Conservation (phyloP, 1,140 invertebrate genomes). For the Hycleus cichorii region DNA sequence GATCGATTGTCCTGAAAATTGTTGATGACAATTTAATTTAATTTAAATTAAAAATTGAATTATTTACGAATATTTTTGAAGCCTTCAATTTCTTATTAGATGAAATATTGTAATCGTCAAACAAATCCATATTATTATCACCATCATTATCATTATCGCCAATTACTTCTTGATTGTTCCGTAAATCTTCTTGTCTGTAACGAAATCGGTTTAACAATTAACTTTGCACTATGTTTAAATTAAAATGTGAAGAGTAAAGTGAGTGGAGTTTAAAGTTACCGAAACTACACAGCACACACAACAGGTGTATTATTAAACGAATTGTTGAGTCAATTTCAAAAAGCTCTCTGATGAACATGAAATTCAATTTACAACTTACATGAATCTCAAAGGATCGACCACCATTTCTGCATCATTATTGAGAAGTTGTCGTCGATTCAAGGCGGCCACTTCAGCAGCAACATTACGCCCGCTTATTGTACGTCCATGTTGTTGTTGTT, state of each 20-base stretch:
- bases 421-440: conserved; percentile 32
- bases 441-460: not conserved
- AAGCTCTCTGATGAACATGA: no score
- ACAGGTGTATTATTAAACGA: no score
- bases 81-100: conserved; percentile 3
- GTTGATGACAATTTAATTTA: not conserved
- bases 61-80: conserved; percentile 14
- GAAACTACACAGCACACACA: no score
- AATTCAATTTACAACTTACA: no score
- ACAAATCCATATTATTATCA: conserved; percentile 6
- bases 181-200: conserved; percentile 5
- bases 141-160: conserved; percentile 1
- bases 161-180: conserved; percentile 2
- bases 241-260: no score
- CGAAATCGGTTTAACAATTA: not conserved
- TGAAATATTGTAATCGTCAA: conserved; percentile 3
- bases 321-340: no score
- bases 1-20: conserved; percentile 9
- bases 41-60: not conserved
- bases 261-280: no score
- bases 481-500: conserved; percentile 25
- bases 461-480: no score
- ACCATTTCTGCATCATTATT: conserved; percentile 13
- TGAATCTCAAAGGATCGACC: conserved; percentile 13
- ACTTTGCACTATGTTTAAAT: not conserved